Evolutionary conservation across 2,113 vertebrate genomes (phyloP).

Genomic region (Melanostigma gelatinosum): DNA sequence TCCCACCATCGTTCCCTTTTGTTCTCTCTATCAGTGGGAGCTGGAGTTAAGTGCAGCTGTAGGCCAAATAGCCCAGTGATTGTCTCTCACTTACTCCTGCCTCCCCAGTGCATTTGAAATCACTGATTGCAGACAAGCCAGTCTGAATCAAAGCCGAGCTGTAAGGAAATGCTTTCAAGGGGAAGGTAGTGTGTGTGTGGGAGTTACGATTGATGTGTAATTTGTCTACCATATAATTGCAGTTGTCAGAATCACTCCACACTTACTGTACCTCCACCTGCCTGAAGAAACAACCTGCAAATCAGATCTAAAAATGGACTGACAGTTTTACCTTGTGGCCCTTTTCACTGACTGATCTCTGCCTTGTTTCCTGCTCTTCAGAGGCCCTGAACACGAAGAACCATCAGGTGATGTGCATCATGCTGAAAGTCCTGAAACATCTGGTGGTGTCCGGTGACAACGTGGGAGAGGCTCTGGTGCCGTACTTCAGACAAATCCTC

Average conservation of each 20-base stretch:
- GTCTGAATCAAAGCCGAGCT: conserved; percentile 71
- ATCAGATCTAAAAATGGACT: not conserved
- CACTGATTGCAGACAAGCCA: conserved; percentile 77
- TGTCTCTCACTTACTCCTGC: conserved; percentile 79
- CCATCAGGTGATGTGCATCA: conserved; percentile 91
- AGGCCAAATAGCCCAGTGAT: conserved; percentile 79
- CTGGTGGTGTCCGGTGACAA: conserved; percentile 91
- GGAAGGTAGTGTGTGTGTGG: conserved; percentile 8
- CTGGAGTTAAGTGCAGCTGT: conserved; percentile 79
- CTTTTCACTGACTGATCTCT: conserved; percentile 21
- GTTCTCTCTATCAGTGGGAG: conserved; percentile 70
- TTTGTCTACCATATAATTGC: conserved; percentile 21
- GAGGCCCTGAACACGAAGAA: conserved; percentile 95
- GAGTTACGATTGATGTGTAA: conserved; percentile 35
- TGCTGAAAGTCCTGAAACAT: conserved; percentile 93
- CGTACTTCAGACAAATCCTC: conserved; percentile 95
- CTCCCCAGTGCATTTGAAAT: conserved; percentile 75
- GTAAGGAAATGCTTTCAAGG: conserved; percentile 62
- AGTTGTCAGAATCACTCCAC: conserved; percentile 4
- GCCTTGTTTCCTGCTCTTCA: conserved; percentile 61
- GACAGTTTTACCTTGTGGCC: not conserved
- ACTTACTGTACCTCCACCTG: conserved; percentile 17
- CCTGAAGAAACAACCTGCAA: conserved; percentile 28
- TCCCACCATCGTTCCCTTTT: conserved; percentile 64
- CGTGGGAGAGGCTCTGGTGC: conserved; percentile 92